Conservation (phyloP, 2,888 invertebrate species). For the Plebejus anna region DNA sequence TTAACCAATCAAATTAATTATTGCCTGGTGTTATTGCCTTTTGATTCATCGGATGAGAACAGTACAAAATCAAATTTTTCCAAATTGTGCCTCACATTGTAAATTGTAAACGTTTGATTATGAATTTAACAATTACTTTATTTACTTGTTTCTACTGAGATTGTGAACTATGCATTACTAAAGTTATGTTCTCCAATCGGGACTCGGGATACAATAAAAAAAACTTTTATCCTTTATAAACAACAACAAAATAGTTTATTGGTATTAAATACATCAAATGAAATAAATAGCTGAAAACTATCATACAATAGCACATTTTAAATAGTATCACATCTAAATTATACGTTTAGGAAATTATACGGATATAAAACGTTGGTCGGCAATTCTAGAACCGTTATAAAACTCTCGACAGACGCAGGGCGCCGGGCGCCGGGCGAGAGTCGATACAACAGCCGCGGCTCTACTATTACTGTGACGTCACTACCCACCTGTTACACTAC, state of each 20-base stretch:
- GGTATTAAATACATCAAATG: slow-evolving; percentile 16
- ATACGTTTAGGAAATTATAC: slow-evolving; percentile 10
- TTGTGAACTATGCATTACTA: background rate
- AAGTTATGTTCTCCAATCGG: background rate
- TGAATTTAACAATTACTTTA: background rate
- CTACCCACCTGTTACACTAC: slow-evolving; percentile 14
- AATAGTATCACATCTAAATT: slow-evolving; percentile 20
- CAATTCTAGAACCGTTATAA: slow-evolving; percentile 23
- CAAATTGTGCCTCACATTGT: too few relatives aligned
- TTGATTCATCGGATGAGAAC: background rate
- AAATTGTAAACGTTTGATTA: too few relatives aligned
- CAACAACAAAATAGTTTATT: slow-evolving; percentile 37
- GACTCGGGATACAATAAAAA: slow-evolving; percentile 32
- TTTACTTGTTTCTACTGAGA: background rate
- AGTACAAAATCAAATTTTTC: too few relatives aligned
- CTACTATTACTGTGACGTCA: background rate
- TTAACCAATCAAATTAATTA: background rate
- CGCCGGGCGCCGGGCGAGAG: background rate
- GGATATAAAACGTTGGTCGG: slow-evolving; percentile 26
- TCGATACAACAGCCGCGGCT: slow-evolving; percentile 12
- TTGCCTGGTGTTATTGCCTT: background rate
- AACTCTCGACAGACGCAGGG: background rate
- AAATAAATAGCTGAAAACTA: slow-evolving; percentile 18
- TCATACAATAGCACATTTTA: slow-evolving; percentile 20
- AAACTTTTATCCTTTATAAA: slow-evolving; percentile 38